Percentiles rank a stretch among this genome's conserved stretches.
These are phyloP conservation scores for Craniophora ligustri DNA, from an alignment of 2,888 invertebrate species.

Conservation along the genomic window DNA sequence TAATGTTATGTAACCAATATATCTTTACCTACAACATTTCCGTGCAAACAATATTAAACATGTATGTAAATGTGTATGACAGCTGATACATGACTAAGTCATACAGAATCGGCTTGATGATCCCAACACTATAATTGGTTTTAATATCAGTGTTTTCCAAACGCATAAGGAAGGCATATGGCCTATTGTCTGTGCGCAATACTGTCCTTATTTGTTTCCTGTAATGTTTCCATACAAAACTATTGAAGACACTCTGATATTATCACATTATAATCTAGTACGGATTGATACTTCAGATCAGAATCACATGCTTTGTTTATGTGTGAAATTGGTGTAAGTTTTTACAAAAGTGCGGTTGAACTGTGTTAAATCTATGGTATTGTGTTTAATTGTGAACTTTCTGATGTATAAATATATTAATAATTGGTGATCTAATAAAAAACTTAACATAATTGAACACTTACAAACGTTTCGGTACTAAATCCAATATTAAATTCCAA, in stretches of 20 bases:
- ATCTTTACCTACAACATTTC: neutral
- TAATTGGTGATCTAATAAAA: neutral
- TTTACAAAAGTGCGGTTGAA: too few relatives aligned
- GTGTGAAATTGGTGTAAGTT: too few relatives aligned
- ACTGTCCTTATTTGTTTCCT: conserved; percentile 31
- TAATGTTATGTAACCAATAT: too few relatives aligned
- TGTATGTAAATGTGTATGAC: conserved; percentile 6
- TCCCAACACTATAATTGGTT: conserved; percentile 2
- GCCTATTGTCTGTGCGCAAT: conserved; percentile 50
- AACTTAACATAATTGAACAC: neutral
- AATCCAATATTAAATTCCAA: too few relatives aligned
- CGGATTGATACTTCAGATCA: conserved; percentile 6
- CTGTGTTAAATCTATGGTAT: neutral
- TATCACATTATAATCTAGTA: conserved; percentile 18
- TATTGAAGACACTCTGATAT: conserved; percentile 5
- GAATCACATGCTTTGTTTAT: conserved; percentile 24
- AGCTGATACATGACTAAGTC: conserved; percentile 32
- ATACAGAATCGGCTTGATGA: conserved; percentile 8
- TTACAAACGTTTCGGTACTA: neutral
- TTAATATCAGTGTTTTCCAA: conserved; percentile 24
- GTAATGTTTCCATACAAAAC: conserved; percentile 57
- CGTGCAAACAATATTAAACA: conserved; percentile 4
- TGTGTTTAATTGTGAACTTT: neutral
- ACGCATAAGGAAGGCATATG: conserved; percentile 36
- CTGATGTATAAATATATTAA: neutral